Base-by-base conservation (phyloP, 2,888 invertebrate genomes). In the Antitype chi region DNA sequence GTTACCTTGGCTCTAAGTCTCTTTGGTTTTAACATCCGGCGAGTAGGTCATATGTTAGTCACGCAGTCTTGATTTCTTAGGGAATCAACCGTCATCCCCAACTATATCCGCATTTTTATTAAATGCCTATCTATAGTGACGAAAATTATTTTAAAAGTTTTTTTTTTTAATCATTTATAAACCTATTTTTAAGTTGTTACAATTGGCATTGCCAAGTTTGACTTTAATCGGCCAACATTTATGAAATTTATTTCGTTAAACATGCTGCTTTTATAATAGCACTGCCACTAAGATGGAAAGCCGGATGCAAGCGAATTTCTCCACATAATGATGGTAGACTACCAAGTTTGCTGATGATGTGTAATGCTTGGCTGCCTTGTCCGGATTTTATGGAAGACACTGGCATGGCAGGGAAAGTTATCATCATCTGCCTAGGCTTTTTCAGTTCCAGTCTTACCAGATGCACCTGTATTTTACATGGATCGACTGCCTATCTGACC, bases 1-100 rank as follows among this genome's bases (percentile, higher is more conserved):
- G 43, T 78, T 49, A 67, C n/a, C 49, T 38, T 66, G 38, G 15
- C 62, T 57, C 15, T 49, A 69, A 69, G 32, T 53, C 17, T 32
- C 64, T 60, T 63, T n/a, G 55, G 13, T 73, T 72, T 66, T 38
- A 55, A 25, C 38, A 49, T 62, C 80, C 80, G 70, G 32, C 53
- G 68, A 47, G 59, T 53, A 55, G 57, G 59, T 81, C 17, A 25
- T 64, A 80, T 25, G 57, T 23, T 49, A 63, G 17, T 72, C 74
- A 59, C 74, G 47, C 32, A 53, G 47, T 66, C 52, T 66, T 66
- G n/a, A 73, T 57, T 32, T 47, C 17, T 64, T 43, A 52, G 23
- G 23, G 23, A 74, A 64, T 38, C 49, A 38, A 64, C 63, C 57
- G 49, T 28, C 11, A 60, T 78, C 59, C 43, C 57, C 64, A 53